These are phyloP conservation scores for Daphoenositta chrysoptera DNA, from an alignment of 2,113 vertebrate species.

Conservation along the genomic window DNA sequence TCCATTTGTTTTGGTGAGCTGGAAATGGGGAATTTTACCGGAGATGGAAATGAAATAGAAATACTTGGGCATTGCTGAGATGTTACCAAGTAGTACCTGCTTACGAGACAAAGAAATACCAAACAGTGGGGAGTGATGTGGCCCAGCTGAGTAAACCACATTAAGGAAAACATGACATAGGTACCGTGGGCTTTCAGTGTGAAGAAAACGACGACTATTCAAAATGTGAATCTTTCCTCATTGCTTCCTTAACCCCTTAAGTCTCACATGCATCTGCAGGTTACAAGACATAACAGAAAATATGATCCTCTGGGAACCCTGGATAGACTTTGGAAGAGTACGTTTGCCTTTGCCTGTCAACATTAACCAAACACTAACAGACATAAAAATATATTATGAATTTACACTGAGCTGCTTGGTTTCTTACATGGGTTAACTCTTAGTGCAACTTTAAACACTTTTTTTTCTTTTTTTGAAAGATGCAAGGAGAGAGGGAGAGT, in stretches of 20 bases:
- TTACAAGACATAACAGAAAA: not conserved
- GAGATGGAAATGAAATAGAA: not conserved
- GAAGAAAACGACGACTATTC: not conserved
- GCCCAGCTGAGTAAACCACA: not conserved
- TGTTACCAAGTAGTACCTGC: not conserved
- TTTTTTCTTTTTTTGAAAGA: not conserved
- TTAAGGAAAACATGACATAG: not conserved
- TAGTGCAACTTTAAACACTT: not conserved
- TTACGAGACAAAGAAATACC: not conserved
- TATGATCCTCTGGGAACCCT: not conserved
- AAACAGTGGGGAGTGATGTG: not conserved
- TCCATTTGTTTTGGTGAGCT: not conserved
- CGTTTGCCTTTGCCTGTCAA: not conserved
- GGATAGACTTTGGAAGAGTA: not conserved
- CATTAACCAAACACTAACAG: not conserved
- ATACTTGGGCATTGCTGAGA: not conserved
- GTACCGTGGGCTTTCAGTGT: not conserved
- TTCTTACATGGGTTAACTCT: not conserved
- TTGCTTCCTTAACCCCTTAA: not conserved
- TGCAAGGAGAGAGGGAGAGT: not conserved
- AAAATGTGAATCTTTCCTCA: not conserved
- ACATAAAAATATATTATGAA: not conserved
- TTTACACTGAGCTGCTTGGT: not conserved
- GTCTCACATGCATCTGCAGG: not conserved
- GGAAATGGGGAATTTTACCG: not conserved